A percentile compares a stretch with the other conserved stretches of the same genome.
Evolutionary conservation across 2,797 vertebrate genomes (phyloP).

Genomic region (Vespertilio murinus): DNA sequence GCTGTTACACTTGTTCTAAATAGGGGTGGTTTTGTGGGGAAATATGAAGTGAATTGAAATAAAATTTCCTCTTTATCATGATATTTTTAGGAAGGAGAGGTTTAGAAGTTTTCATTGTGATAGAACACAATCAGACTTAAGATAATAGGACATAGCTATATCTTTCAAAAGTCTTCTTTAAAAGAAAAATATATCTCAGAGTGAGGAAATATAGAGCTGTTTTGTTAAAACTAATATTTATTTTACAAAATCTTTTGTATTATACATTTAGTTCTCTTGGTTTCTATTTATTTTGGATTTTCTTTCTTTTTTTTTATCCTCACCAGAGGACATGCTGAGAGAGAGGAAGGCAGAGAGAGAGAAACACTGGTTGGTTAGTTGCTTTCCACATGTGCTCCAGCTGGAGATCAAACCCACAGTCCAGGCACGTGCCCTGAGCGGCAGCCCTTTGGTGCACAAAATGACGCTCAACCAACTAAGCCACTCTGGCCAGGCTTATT

Average conservation of each 20-base stretch:
- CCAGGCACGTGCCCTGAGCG: neutral
- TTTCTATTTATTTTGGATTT: conserved; percentile 63
- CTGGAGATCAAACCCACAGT: neutral
- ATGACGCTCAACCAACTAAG: neutral
- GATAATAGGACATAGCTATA: neutral
- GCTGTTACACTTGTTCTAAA: conserved; percentile 11
- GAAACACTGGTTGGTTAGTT: neutral
- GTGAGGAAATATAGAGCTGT: conserved; percentile 30
- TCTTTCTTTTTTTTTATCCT: neutral
- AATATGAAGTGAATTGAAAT: neutral
- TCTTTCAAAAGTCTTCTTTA: neutral
- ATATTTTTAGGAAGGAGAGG: conserved; percentile 43
- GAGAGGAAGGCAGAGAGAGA: neutral
- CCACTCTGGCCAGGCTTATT: neutral
- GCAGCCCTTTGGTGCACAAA: neutral
- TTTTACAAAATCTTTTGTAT: conserved; percentile 49
- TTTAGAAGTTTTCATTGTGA: conserved; percentile 44
- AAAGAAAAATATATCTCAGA: neutral
- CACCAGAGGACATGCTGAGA: neutral
- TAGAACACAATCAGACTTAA: conserved; percentile 32
- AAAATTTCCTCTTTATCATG: conserved; percentile 27
- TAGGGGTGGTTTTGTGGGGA: conserved; percentile 19
- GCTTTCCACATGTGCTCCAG: neutral
- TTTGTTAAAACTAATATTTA: conserved; percentile 54
- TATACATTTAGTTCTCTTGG: conserved; percentile 9